A percentile compares a stretch with the other conserved stretches of the same genome.
phyloP scores from a whole-genome alignment of 2,888 invertebrate genomes.

The Dysmachus trigonus region DNA sequence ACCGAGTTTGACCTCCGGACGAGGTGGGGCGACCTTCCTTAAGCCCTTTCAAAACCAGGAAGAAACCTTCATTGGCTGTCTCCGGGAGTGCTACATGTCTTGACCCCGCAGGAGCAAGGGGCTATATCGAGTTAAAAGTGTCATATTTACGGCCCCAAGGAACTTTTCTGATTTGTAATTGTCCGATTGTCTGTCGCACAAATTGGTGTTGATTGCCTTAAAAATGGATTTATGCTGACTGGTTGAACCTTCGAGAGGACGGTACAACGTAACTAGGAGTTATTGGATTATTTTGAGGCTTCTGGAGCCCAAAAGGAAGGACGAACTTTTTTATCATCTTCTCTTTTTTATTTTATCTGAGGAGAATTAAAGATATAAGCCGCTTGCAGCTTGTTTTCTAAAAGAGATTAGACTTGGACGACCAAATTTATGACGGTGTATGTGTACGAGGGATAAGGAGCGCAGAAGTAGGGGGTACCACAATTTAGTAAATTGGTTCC shows the following conservation, averaged over 20 bases:
- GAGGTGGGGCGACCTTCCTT: background rate
- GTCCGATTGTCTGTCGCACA: background rate
- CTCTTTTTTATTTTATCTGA: background rate
- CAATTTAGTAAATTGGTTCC: background rate
- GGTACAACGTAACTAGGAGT: conserved; percentile 35
- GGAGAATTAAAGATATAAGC: background rate
- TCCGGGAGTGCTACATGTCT: background rate
- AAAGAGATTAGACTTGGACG: background rate
- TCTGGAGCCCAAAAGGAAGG: background rate
- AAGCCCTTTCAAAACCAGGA: no score
- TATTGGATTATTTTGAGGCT: conserved; percentile 38
- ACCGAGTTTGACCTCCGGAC: background rate
- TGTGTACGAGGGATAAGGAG: background rate
- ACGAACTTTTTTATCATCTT: background rate
- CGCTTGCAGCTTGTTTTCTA: background rate
- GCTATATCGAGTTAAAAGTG: conserved; percentile 11
- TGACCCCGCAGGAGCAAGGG: background rate
- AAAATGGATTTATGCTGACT: conserved; percentile 26
- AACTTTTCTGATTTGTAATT: conserved; percentile 28
- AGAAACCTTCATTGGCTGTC: background rate
- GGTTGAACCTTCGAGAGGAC: background rate
- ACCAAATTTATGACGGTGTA: background rate
- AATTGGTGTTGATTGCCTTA: conserved; percentile 23
- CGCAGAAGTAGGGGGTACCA: background rate
- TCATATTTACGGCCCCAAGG: conserved; percentile 12